phyloP scores from a whole-genome alignment of 2,113 vertebrate genomes.

The Anthoscopus minutus region DNA sequence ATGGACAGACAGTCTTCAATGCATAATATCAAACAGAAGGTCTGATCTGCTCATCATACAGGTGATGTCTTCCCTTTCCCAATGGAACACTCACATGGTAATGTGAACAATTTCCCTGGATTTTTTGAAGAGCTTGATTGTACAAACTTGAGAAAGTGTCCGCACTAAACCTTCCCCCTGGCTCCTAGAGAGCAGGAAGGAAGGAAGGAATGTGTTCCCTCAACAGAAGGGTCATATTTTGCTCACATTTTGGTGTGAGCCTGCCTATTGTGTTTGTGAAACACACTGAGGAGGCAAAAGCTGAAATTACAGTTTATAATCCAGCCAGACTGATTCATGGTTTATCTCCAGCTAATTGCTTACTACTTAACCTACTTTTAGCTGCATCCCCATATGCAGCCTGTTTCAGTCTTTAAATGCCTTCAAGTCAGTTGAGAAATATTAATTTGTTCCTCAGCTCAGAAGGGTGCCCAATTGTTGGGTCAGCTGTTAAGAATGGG shows the following conservation, averaged over 20 bases:
- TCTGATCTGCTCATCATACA: not conserved
- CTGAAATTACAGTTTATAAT: constrained; percentile 18
- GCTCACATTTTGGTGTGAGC: not conserved
- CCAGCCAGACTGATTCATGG: constrained; percentile 1
- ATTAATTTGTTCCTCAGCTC: not conserved
- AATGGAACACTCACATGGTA: not conserved
- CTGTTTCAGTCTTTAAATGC: not conserved
- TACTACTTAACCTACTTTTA: constrained; percentile 9
- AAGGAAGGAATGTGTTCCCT: not conserved
- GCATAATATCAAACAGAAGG: not conserved
- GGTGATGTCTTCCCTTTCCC: not conserved
- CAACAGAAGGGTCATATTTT: not conserved
- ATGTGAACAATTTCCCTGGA: not conserved
- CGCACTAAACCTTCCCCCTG: not conserved
- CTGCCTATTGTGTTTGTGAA: constrained; percentile 3
- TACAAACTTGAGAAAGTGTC: not conserved
- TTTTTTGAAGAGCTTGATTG: not conserved
- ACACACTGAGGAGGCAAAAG: not conserved
- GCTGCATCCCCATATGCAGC: not conserved
- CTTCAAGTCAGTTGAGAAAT: not conserved
- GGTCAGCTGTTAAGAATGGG: not conserved
- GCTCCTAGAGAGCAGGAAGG: not conserved
- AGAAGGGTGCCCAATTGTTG: not conserved
- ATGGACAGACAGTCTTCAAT: not conserved
- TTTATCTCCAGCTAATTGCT: constrained; percentile 36